A percentile compares a stretch with the other conserved stretches of the same genome.
These are phyloP conservation scores for Trematocara unimaculatum DNA, from an alignment of 2,113 vertebrate genomes.

Conservation along the genomic window DNA sequence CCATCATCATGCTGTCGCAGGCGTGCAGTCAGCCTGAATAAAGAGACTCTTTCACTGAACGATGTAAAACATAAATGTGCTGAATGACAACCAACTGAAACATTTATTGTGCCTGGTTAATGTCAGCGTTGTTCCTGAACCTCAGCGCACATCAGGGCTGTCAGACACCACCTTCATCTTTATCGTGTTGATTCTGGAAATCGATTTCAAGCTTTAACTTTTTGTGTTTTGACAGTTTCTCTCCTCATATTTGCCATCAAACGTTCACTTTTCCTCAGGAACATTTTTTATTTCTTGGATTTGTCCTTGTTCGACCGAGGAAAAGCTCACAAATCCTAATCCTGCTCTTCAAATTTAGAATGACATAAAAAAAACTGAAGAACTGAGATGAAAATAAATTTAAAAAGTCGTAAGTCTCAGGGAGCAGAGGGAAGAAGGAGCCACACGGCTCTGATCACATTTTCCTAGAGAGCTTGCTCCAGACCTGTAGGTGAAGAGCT, in stretches of 20 bases:
- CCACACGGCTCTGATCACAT: too few species aligned
- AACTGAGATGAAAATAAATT: background rate
- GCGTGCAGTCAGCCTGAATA: background rate
- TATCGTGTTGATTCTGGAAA: background rate
- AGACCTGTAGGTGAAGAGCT: background rate
- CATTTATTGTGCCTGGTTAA: background rate
- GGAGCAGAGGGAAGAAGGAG: background rate
- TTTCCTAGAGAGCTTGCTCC: background rate
- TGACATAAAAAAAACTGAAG: background rate
- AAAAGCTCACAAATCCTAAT: background rate
- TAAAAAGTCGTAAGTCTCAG: background rate
- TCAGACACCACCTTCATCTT: background rate
- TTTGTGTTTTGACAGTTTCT: background rate
- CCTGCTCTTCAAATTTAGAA: background rate
- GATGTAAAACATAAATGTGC: background rate
- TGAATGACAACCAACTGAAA: background rate
- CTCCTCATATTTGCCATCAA: background rate
- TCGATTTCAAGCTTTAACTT: background rate
- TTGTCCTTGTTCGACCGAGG: background rate
- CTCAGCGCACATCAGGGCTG: background rate
- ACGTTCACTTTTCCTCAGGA: background rate
- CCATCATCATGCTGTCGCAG: accelerated
- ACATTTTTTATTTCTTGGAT: background rate
- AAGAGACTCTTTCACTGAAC: background rate
- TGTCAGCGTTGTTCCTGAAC: background rate